These are phyloP conservation scores for Mustela lutreola DNA, from an alignment of 2,113 vertebrate genomes.

Conservation along the genomic window DNA sequence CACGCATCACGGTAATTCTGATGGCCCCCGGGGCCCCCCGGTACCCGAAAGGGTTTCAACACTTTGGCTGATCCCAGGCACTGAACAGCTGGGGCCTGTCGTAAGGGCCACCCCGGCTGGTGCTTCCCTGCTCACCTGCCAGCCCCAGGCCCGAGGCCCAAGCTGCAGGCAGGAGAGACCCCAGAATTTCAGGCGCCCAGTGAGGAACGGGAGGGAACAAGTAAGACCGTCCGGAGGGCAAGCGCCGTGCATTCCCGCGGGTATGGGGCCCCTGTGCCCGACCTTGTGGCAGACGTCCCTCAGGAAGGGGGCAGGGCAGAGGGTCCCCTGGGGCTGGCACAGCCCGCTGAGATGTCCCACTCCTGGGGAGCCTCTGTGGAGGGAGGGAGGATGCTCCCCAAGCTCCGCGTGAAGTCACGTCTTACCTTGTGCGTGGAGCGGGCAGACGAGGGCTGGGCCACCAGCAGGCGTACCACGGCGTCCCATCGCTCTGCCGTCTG, in stretches of 20 bases:
- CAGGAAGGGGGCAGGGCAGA: not conserved
- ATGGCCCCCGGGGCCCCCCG: accelerated
- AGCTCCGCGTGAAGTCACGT: accelerated
- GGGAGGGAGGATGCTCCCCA: accelerated
- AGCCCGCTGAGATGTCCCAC: accelerated
- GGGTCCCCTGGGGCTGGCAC: accelerated
- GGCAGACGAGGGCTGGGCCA: constrained; percentile 84
- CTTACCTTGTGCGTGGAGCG: constrained; percentile 90
- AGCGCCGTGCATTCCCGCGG: accelerated
- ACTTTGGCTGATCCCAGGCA: too few species aligned
- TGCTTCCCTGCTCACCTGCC: not conserved
- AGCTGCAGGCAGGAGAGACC: not conserved
- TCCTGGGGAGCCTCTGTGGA: not conserved
- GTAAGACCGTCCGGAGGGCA: accelerated
- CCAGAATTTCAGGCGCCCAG: not conserved
- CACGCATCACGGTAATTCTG: accelerated
- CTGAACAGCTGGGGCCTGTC: not conserved
- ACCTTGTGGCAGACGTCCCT: accelerated
- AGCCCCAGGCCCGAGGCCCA: not conserved
- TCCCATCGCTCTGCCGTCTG: constrained; percentile 90
- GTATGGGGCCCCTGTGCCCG: accelerated
- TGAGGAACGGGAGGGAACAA: accelerated
- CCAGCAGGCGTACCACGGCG: constrained; percentile 90
- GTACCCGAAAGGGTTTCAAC: too few species aligned
- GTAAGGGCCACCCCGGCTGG: accelerated